A percentile compares a stretch with the other conserved stretches of the same genome.
Conservation (phyloP, 2,797 vertebrate species). For the Florisuga fusca region DNA sequence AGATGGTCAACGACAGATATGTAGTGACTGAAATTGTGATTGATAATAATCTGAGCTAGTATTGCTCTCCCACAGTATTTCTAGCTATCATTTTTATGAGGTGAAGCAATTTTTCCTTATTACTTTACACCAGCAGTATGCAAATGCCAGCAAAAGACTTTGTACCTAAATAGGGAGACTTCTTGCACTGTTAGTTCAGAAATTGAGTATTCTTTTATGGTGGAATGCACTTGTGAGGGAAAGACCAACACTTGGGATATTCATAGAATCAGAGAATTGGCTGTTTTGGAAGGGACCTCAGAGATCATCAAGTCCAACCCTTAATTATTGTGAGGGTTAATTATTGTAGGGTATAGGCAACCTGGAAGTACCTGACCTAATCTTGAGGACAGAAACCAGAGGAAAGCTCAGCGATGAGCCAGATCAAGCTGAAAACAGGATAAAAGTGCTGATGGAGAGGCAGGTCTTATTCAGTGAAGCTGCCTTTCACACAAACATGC, state of each 20-base stretch:
- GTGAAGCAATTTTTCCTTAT: background rate
- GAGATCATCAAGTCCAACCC: too few relatives aligned
- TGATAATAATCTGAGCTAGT: background rate
- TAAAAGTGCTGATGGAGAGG: background rate
- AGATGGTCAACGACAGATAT: background rate
- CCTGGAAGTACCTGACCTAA: background rate
- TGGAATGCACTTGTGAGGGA: background rate
- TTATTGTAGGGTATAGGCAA: background rate
- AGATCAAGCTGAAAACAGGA: background rate
- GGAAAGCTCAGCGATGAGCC: background rate
- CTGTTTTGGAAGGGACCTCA: too few relatives aligned
- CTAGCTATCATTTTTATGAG: background rate
- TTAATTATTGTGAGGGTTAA: too few relatives aligned
- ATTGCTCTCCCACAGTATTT: background rate
- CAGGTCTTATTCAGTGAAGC: background rate
- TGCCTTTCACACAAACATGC: accelerated
- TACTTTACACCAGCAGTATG: background rate
- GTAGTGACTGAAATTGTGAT: background rate
- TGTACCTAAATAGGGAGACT: background rate
- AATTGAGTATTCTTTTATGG: background rate
- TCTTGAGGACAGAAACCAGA: background rate
- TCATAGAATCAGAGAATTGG: too few relatives aligned
- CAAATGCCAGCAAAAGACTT: background rate
- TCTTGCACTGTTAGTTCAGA: background rate
- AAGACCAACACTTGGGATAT: background rate